phyloP scores from a whole-genome alignment of 2,797 vertebrate genomes.

The Anabas testudineus region DNA sequence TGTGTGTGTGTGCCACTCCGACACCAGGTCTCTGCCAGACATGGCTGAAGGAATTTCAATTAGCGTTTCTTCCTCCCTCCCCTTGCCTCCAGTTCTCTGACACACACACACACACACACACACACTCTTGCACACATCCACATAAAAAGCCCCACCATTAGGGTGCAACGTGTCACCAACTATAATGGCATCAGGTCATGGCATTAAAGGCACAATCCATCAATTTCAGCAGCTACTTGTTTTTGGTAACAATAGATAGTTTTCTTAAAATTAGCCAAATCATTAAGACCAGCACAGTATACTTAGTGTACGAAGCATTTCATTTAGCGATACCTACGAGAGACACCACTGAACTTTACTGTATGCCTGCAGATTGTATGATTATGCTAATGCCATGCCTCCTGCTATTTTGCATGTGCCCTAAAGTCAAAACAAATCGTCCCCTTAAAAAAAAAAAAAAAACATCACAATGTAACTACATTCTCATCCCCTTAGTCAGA shows the following conservation, averaged over 20 bases:
- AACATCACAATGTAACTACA: slow-evolving; percentile 34
- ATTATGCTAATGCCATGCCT: slow-evolving; percentile 30
- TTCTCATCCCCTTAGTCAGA: slow-evolving; percentile 21
- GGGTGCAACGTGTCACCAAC: slow-evolving; percentile 67
- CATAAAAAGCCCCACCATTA: slow-evolving; percentile 59
- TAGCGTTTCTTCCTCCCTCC: slow-evolving; percentile 79
- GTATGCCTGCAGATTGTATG: not conserved
- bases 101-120: slow-evolving; percentile 31
- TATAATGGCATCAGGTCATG: slow-evolving; percentile 66
- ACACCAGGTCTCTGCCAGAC: slow-evolving; percentile 84
- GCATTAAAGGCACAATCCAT: slow-evolving; percentile 65
- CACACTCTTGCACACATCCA: slow-evolving; percentile 20
- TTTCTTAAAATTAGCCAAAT: slow-evolving; percentile 2
- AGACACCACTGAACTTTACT: slow-evolving; percentile 1
- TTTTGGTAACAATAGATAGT: slow-evolving; percentile 23
- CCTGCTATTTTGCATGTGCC: slow-evolving; percentile 32
- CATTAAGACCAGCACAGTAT: slow-evolving; percentile 5
- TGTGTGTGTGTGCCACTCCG: slow-evolving; percentile 74
- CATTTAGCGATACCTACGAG: slow-evolving; percentile 25
- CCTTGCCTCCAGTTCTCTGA: slow-evolving; percentile 67
- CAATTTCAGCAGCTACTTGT: slow-evolving; percentile 50
- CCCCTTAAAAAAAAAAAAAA: slow-evolving; percentile 57
- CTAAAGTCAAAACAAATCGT: slow-evolving; percentile 54
- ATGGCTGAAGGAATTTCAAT: slow-evolving; percentile 88
- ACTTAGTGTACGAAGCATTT: slow-evolving; percentile 18